Conservation (phyloP, 2,888 invertebrate genomes). For the Drosophila cracens region DNA sequence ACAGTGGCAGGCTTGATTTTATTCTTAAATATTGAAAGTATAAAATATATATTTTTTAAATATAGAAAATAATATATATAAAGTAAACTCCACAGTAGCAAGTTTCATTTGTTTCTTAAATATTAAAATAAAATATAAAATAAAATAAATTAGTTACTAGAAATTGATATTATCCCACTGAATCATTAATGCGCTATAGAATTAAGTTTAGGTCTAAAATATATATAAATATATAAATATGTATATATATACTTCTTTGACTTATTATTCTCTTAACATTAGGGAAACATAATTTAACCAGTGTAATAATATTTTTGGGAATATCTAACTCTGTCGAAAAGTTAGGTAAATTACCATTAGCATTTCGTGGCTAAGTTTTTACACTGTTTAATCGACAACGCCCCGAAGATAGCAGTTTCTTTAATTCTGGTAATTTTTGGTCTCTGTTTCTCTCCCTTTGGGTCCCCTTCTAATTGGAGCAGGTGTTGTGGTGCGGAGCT, state of each 20-base stretch:
- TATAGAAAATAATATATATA: background rate
- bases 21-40: background rate
- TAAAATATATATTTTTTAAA: background rate
- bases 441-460: conserved; percentile 24
- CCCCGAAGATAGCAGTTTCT: background rate
- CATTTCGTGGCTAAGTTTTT: background rate
- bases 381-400: background rate
- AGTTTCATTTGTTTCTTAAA: background rate
- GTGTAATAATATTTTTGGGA: background rate
- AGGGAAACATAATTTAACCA: background rate
- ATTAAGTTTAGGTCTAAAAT: background rate
- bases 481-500: conserved; percentile 56
- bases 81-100: background rate
- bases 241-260: background rate
- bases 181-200: background rate
- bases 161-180: background rate
- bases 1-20: background rate
- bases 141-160: background rate
- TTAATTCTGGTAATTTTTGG: background rate
- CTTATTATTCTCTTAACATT: background rate
- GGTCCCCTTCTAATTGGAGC: conserved; percentile 56
- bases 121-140: background rate
- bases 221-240: background rate
- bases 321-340: background rate
- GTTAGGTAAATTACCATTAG: background rate